Conservation (phyloP, 2,113 vertebrate species). For the Desmodus rotundus region DNA sequence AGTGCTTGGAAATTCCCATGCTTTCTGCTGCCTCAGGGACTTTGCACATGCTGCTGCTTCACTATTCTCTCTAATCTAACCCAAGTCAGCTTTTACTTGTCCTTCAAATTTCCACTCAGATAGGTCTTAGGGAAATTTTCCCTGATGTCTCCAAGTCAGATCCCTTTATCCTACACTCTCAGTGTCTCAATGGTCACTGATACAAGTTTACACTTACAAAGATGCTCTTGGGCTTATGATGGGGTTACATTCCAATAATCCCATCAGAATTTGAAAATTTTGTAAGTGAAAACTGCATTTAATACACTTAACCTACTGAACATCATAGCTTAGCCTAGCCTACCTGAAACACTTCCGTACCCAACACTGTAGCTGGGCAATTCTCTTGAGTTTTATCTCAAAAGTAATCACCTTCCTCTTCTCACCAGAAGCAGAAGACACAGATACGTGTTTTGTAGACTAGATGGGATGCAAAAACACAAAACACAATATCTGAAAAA, state of each 20-base stretch:
- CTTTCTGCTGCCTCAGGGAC: background rate
- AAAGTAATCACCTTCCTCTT: background rate
- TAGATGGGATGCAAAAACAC: background rate
- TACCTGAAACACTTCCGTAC: background rate
- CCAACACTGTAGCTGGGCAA: background rate
- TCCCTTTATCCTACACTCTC: background rate
- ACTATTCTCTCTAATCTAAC: background rate
- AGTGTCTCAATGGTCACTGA: background rate
- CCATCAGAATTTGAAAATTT: background rate
- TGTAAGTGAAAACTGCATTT: background rate
- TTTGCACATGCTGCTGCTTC: background rate
- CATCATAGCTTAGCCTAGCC: background rate
- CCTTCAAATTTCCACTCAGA: background rate
- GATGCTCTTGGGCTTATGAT: background rate
- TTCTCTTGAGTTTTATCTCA: background rate
- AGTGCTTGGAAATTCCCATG: background rate
- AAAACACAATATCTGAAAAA: background rate
- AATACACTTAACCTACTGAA: background rate
- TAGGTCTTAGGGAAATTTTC: background rate
- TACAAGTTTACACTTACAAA: background rate
- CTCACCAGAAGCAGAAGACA: background rate
- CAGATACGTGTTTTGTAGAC: background rate
- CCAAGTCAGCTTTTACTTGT: background rate
- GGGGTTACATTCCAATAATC: background rate
- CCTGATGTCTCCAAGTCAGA: background rate